A percentile compares a stretch with the other conserved stretches of the same genome.
Conservation (phyloP, 2,888 invertebrate genomes). For the Germaria angustata region DNA sequence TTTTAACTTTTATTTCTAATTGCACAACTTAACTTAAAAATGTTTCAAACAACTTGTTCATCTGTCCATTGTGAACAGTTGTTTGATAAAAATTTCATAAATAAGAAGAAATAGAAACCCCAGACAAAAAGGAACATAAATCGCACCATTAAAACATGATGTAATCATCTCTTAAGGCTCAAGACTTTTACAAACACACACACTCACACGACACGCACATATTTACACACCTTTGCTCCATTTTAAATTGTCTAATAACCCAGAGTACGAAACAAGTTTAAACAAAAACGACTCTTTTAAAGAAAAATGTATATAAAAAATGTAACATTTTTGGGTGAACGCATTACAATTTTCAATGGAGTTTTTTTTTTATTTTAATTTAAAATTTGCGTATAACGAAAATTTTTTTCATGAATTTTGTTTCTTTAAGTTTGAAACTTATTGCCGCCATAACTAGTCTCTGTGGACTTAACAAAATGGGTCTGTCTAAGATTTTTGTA, state of each 20-base stretch:
- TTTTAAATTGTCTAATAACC: slow-evolving; percentile 39
- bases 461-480: slow-evolving; percentile 40
- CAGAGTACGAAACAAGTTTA: slow-evolving; percentile 49
- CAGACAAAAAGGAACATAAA: slow-evolving; percentile 13
- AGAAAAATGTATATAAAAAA: neutral
- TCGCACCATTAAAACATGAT: slow-evolving; percentile 34
- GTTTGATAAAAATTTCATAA: slow-evolving; percentile 24
- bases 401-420: neutral
- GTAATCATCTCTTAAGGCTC: slow-evolving; percentile 62
- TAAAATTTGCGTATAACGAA: slow-evolving; percentile 62
- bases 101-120: slow-evolving; percentile 5
- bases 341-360: slow-evolving; percentile 47
- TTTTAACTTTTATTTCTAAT: neutral
- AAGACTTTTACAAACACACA: neutral
- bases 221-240: slow-evolving; percentile 40
- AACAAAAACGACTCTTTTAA: neutral
- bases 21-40: slow-evolving; percentile 3
- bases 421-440: slow-evolving; percentile 15
- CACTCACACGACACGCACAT: neutral
- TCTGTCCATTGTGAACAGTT: neutral
- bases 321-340: slow-evolving; percentile 41
- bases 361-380: neutral
- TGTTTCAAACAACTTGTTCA: slow-evolving; percentile 31
- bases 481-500: neutral
- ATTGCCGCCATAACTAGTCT: slow-evolving; percentile 54